Percentiles rank a stretch among this genome's conserved stretches.
These are phyloP conservation scores for Meda fulgida DNA, from an alignment of 2,797 vertebrate species.

Conservation along the genomic window DNA sequence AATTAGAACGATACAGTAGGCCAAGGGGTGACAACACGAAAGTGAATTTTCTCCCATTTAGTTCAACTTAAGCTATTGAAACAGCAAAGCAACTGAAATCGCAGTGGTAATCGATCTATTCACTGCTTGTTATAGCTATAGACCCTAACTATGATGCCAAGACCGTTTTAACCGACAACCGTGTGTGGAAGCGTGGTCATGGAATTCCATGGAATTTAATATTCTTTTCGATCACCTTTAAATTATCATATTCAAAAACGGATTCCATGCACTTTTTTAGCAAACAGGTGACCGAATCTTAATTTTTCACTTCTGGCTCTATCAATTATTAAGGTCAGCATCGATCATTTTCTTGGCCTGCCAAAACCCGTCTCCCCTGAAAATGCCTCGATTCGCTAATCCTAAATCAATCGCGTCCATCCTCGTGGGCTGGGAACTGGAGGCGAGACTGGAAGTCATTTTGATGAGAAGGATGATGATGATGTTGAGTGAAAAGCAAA, in stretches of 20 bases:
- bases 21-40: not conserved
- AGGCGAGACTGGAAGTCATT: constrained; percentile 47
- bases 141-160: not conserved
- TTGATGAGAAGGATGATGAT: constrained; percentile 24
- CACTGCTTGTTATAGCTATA: constrained; percentile 59
- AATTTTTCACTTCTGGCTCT: constrained; percentile 72
- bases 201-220: not conserved
- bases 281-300: constrained; percentile 58
- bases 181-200: not conserved
- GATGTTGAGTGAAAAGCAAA: constrained; percentile 40
- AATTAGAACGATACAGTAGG: not conserved
- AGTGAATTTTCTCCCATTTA: constrained; percentile 68
- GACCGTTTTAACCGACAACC: not conserved
- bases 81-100: constrained; percentile 80
- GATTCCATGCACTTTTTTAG: constrained; percentile 34
- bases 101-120: too few species aligned
- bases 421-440: constrained; percentile 45
- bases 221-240: not conserved
- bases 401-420: constrained; percentile 69
- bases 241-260: constrained; percentile 16
- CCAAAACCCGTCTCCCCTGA: constrained; percentile 72
- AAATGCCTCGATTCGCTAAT: constrained; percentile 71
- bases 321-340: constrained; percentile 84
- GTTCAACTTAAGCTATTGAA: constrained; percentile 75
- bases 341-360: constrained; percentile 79